These are phyloP conservation scores for Percopsis transmontana DNA, from an alignment of 2,113 vertebrate genomes.

Conservation along the genomic window DNA sequence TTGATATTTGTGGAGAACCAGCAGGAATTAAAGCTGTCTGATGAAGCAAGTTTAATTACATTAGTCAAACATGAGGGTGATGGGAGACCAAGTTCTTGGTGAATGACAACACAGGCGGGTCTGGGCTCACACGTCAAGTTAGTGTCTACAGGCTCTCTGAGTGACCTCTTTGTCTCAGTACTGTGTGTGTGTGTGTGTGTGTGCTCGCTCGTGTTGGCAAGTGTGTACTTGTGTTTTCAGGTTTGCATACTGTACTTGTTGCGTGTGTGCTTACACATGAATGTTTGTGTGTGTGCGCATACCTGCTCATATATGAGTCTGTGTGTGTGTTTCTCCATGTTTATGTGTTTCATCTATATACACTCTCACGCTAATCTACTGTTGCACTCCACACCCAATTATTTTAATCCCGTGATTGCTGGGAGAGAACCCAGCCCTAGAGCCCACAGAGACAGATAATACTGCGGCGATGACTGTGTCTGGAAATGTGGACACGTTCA, in stretches of 20 bases:
- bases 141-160: constrained; percentile 31
- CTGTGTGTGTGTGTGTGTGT: constrained; percentile 14
- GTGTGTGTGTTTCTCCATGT: no score
- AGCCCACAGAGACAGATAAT: constrained; percentile 74
- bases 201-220: no score
- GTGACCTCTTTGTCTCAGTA: constrained; percentile 3
- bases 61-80: constrained; percentile 48
- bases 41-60: constrained; percentile 74
- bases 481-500: constrained; percentile 64
- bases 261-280: no score
- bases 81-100: constrained; percentile 32
- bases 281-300: no score
- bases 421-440: constrained; percentile 68
- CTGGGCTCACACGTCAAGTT: constrained; percentile 31
- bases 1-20: constrained; percentile 60
- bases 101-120: constrained; percentile 55
- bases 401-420: constrained; percentile 86
- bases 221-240: no score
- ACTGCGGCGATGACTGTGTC: constrained; percentile 57
- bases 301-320: neutral
- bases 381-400: constrained; percentile 80
- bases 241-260: no score
- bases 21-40: constrained; percentile 64
- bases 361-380: constrained; percentile 75
- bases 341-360: no score